Conservation (phyloP, 2,888 invertebrate species). For the Eutolmus rufibarbis region DNA sequence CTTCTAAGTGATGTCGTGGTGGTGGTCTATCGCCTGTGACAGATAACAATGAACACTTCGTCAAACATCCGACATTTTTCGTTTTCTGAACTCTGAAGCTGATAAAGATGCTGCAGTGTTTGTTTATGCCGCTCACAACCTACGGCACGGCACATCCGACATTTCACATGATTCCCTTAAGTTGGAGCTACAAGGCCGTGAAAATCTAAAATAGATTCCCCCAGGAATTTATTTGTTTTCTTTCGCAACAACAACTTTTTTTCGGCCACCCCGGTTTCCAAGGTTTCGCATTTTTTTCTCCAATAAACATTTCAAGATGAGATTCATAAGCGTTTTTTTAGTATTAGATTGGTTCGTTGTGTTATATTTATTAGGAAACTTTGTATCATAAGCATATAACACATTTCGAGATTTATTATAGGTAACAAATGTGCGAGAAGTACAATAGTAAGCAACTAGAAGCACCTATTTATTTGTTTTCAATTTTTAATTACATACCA, state of each 20-base stretch:
- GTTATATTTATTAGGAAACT: neutral
- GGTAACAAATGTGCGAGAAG: neutral
- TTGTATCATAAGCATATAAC: neutral
- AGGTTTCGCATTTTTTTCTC: neutral
- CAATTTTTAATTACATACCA: neutral
- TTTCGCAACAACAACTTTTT: neutral
- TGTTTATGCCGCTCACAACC: neutral
- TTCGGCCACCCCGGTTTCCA: neutral
- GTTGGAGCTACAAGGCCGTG: neutral
- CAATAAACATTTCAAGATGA: neutral
- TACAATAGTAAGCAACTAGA: neutral
- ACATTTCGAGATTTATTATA: neutral
- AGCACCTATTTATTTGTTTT: neutral
- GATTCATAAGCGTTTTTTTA: neutral
- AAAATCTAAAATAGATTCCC: neutral
- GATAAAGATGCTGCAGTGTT: neutral
- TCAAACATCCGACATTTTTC: neutral
- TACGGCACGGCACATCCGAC: neutral
- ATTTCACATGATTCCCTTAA: neutral
- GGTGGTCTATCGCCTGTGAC: neutral
- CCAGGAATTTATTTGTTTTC: neutral
- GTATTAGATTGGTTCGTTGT: neutral
- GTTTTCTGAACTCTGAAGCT: neutral
- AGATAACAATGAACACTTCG: conserved; percentile 9
- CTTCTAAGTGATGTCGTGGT: neutral